Evolutionary conservation across 2,113 vertebrate species (phyloP).

Genomic region (Platichthys stellatus): DNA sequence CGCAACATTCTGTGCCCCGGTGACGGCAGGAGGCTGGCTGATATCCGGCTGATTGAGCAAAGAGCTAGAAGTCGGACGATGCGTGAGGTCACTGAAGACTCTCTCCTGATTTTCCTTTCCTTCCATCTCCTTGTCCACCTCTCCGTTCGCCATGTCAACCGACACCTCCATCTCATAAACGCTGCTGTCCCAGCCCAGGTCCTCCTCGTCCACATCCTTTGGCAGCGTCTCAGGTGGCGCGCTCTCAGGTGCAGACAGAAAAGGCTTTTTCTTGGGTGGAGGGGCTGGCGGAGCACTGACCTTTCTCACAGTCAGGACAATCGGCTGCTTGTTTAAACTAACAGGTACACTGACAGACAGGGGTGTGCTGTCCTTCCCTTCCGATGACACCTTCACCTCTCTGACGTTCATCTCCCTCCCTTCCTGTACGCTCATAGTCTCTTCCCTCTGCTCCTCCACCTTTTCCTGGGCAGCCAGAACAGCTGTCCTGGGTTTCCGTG

Average conservation of each 20-base stretch:
- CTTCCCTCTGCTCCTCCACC: constrained; percentile 82
- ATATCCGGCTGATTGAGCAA: constrained; percentile 79
- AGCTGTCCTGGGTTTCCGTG: constrained; percentile 81
- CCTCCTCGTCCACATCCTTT: constrained; percentile 55
- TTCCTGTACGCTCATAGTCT: constrained; percentile 71
- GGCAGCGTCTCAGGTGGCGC: constrained; percentile 14
- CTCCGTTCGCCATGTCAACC: constrained; percentile 47
- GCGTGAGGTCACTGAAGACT: constrained; percentile 68
- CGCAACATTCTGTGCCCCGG: constrained; percentile 68
- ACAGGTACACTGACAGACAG: constrained; percentile 60
- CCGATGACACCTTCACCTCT: constrained; percentile 56
- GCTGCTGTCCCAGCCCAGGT: constrained; percentile 48
- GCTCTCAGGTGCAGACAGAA: constrained; percentile 52
- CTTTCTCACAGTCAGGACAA: constrained; percentile 41
- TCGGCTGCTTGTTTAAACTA: constrained; percentile 14
- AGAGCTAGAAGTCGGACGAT: constrained; percentile 76
- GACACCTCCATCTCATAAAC: constrained; percentile 58
- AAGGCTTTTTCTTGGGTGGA: constrained; percentile 70
- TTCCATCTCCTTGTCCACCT: constrained; percentile 31
- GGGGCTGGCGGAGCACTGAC: constrained; percentile 55
- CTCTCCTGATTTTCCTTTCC: constrained; percentile 50
- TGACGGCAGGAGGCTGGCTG: constrained; percentile 28
- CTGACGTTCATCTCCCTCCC: constrained; percentile 59
- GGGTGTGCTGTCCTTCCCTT: constrained; percentile 57
- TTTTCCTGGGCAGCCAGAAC: constrained; percentile 84